phyloP scores from a whole-genome alignment of 2,113 vertebrate genomes.

The Mesitornis unicolor region DNA sequence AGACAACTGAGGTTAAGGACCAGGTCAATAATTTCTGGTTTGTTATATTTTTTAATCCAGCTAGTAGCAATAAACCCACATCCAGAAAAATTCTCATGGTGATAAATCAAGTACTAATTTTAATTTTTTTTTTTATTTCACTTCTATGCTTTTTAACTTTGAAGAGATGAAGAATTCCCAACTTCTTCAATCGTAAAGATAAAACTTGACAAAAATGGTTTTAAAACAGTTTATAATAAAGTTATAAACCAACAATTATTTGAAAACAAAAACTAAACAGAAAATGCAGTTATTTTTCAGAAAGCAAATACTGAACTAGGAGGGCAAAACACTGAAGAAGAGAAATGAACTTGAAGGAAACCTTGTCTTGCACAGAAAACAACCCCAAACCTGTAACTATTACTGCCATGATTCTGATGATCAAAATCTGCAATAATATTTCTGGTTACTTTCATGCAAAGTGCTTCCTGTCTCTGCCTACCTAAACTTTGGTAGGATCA shows the following conservation, averaged over 20 bases:
- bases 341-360: not conserved
- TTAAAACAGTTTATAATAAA: not conserved
- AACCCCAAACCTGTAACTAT: not conserved
- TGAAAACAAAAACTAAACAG: not conserved
- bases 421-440: not conserved
- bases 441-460: not conserved
- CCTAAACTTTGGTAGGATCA: not conserved
- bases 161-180: not conserved
- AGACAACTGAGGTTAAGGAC: not conserved
- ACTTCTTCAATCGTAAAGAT: not conserved
- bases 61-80: not conserved
- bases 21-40: not conserved
- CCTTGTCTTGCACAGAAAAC: not conserved
- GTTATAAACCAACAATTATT: not conserved
- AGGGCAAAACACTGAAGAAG: not conserved
- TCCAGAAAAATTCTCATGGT: not conserved
- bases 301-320: not conserved
- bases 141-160: not conserved
- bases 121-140: not conserved
- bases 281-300: not conserved
- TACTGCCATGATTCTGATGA: not conserved
- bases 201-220: not conserved
- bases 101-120: not conserved
- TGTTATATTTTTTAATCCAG: not conserved
- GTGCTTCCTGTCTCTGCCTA: not conserved